A percentile compares a stretch with the other conserved stretches of the same genome.
Evolutionary conservation across 2,888 invertebrate species (phyloP).

Genomic region (Andrena marginata): DNA sequence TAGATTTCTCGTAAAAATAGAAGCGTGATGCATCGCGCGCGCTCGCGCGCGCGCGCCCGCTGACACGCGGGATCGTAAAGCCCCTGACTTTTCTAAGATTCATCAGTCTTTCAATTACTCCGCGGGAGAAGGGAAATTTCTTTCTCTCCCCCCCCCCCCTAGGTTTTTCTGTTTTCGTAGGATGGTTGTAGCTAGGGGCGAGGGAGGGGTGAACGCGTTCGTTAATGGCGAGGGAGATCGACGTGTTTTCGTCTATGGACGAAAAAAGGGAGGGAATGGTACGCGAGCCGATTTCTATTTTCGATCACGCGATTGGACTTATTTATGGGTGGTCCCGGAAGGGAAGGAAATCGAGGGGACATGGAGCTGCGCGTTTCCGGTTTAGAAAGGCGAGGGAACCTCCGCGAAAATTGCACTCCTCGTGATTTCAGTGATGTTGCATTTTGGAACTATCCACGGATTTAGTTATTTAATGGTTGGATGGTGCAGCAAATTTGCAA

Average conservation of each 20-base stretch:
- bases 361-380: slow-evolving; percentile 57
- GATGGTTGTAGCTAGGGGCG: not conserved
- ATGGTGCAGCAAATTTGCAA: too few relatives aligned
- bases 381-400: slow-evolving; percentile 54
- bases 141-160: not conserved
- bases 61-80: slow-evolving; percentile 33
- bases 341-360: slow-evolving; percentile 18
- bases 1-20: slow-evolving; percentile 48
- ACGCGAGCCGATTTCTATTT: slow-evolving; percentile 69
- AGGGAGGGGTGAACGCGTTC: slow-evolving; percentile 8
- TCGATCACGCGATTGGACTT: slow-evolving; percentile 69
- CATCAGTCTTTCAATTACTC: slow-evolving; percentile 25
- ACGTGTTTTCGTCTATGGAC: slow-evolving; percentile 44
- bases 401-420: not conserved
- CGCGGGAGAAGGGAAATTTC: not conserved
- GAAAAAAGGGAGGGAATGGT: slow-evolving; percentile 19
- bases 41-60: slow-evolving; percentile 5
- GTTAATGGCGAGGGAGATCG: slow-evolving; percentile 33
- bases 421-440: not conserved
- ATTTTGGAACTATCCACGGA: too few relatives aligned
- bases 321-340: slow-evolving; percentile 63
- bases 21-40: slow-evolving; percentile 28
- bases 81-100: slow-evolving; percentile 33
- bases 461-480: too few relatives aligned
- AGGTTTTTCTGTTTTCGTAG: not conserved